Conservation (phyloP, 2,888 invertebrate genomes). For the Tribolium freemani region DNA sequence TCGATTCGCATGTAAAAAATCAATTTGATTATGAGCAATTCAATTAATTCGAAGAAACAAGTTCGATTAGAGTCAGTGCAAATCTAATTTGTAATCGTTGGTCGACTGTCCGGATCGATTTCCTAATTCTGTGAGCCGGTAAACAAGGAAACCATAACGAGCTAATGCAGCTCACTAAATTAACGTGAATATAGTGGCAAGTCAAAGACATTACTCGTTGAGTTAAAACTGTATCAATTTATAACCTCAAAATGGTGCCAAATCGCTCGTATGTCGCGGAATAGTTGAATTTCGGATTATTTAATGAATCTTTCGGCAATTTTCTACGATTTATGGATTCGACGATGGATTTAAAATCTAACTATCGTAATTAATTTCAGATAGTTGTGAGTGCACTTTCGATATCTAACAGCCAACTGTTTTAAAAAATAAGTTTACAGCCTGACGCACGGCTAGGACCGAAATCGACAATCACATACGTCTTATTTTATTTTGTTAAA, state of each 20-base stretch:
- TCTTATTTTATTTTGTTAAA: too few species aligned
- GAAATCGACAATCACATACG: too few species aligned
- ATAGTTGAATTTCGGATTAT: conserved; percentile 31
- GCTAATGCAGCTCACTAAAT: conserved; percentile 44
- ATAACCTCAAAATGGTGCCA: conserved; percentile 54
- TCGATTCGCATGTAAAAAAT: neutral
- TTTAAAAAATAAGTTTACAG: neutral
- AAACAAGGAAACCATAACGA: conserved; percentile 42
- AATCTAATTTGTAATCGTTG: conserved; percentile 8
- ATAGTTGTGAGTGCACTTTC: neutral
- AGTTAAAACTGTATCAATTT: conserved; percentile 55
- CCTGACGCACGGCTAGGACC: too few species aligned
- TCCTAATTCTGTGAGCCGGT: conserved; percentile 31
- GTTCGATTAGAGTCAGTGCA: neutral
- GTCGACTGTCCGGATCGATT: conserved; percentile 27
- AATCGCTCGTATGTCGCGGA: conserved; percentile 48
- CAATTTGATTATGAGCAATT: neutral
- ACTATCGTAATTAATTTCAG: neutral
- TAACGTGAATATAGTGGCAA: conserved; percentile 45
- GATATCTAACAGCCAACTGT: neutral
- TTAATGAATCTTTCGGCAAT: conserved; percentile 41
- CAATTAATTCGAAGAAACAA: neutral
- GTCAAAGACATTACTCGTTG: conserved; percentile 49
- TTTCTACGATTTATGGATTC: conserved; percentile 21
- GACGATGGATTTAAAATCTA: conserved; percentile 23